Conservation (phyloP, 92 coral and sea anemone species). For the Bergia puertoricense region DNA sequence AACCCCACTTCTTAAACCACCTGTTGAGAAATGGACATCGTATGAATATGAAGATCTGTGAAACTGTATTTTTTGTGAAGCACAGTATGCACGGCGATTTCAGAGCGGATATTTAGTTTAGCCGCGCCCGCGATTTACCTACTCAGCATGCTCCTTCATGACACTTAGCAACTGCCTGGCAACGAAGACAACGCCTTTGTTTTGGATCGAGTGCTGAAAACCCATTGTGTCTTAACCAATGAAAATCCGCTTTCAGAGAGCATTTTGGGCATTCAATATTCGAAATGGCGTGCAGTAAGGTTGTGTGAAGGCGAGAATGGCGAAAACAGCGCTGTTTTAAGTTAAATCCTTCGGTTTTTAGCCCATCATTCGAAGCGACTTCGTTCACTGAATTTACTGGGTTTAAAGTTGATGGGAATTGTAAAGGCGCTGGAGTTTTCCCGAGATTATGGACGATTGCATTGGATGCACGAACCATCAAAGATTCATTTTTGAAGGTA, state of each 20-base stretch:
- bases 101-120: neutral
- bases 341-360: too few species aligned
- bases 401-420: neutral
- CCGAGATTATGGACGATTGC: neutral
- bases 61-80: too few species aligned
- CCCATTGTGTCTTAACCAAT: neutral
- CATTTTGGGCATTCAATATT: too few species aligned
- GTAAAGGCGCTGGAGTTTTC: neutral
- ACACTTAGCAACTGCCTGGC: neutral
- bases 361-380: neutral
- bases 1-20: constrained; percentile 31
- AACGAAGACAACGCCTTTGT: constrained; percentile 5
- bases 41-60: too few species aligned
- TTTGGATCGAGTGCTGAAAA: neutral
- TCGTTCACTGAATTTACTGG: neutral
- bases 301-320: too few species aligned
- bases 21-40: neutral
- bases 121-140: neutral
- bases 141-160: neutral
- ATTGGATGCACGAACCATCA: too few species aligned
- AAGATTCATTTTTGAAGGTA: too few species aligned
- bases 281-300: too few species aligned
- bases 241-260: too few species aligned
- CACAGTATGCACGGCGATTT: too few species aligned
- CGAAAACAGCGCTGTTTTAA: too few species aligned